Evolutionary conservation across 1,140 invertebrate species (phyloP).

Genomic region (Anastatus disparis): DNA sequence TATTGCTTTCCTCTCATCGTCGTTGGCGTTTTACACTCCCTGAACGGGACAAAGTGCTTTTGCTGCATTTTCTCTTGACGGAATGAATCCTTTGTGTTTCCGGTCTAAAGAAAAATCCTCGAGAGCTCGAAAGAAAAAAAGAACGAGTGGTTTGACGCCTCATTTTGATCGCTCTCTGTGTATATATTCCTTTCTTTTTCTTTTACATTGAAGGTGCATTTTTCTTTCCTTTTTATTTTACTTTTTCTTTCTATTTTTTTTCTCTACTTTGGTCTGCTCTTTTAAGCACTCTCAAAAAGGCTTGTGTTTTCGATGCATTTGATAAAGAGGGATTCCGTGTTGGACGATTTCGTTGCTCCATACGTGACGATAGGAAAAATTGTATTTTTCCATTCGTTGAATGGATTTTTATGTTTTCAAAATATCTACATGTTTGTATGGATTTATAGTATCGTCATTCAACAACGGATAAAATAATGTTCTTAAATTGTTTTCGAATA

Average conservation of each 20-base stretch:
- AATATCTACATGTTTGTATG: too few relatives aligned
- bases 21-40: constrained; percentile 11
- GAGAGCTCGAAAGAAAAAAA: constrained; percentile 9
- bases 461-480: too few relatives aligned
- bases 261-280: background rate
- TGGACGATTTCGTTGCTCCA: too few relatives aligned
- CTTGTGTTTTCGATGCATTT: background rate
- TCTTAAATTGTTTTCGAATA: too few relatives aligned
- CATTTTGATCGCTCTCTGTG: constrained; percentile 13
- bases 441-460: too few relatives aligned
- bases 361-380: too few relatives aligned
- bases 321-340: background rate
- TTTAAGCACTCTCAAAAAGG: background rate
- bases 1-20: constrained; percentile 11
- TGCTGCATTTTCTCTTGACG: constrained; percentile 31
- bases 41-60: constrained; percentile 18
- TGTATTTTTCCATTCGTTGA: too few relatives aligned
- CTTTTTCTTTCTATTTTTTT: too few relatives aligned
- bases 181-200: background rate
- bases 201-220: too few relatives aligned
- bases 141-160: background rate
- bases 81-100: constrained; percentile 38
- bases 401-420: too few relatives aligned
- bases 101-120: constrained; percentile 13
- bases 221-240: too few relatives aligned